A percentile compares a stretch with the other conserved stretches of the same genome.
Conservation (phyloP, 2,797 vertebrate species). For the Myioborus miniatus region DNA sequence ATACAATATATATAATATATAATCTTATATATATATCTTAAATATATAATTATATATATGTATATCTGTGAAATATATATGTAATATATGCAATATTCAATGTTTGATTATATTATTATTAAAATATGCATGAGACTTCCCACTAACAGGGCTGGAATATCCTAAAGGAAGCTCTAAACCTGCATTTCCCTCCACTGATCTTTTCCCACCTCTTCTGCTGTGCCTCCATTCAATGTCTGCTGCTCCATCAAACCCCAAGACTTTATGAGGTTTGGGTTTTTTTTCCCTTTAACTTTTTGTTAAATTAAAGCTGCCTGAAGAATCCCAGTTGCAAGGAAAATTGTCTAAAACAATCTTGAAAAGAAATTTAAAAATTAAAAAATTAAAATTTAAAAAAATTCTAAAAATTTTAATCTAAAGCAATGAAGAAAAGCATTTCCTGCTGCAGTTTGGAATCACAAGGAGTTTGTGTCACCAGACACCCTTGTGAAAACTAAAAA, state of each 20-base stretch:
- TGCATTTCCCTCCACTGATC: not conserved
- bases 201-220: not conserved
- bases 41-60: too few relatives aligned
- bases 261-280: rapidly evolving
- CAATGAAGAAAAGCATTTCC: not conserved
- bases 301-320: not conserved
- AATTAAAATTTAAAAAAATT: rapidly evolving
- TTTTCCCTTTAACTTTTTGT: not conserved
- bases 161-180: not conserved
- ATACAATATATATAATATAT: not conserved
- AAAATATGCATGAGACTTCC: not conserved
- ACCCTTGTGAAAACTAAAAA: not conserved
- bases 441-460: not conserved
- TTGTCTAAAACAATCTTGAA: not conserved
- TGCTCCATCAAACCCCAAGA: not conserved
- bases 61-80: too few relatives aligned
- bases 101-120: not conserved
- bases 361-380: not conserved
- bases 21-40: too few relatives aligned
- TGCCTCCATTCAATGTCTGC: not conserved
- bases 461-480: not conserved
- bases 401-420: not conserved
- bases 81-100: too few relatives aligned
- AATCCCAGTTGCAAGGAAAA: not conserved
- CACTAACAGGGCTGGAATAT: not conserved